Conservation (phyloP, 2,113 vertebrate species). For the Eulemur macaco region DNA sequence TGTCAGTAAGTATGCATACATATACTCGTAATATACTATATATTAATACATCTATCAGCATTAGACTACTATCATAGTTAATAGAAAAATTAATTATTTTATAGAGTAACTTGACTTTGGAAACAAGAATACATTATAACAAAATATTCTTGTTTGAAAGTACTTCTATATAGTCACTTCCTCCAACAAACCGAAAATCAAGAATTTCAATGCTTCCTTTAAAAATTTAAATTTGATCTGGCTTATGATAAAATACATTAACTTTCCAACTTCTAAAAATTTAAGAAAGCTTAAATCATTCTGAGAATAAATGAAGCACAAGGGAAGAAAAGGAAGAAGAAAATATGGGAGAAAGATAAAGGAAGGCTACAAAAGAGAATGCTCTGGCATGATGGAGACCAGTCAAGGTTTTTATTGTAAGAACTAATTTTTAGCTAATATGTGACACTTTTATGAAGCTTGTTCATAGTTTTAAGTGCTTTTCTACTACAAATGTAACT, state of each 20-base stretch:
- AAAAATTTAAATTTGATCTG: neutral
- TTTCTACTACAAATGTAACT: neutral
- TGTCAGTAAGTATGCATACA: neutral
- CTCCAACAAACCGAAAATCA: neutral
- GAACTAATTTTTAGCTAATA: neutral
- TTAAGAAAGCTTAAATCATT: neutral
- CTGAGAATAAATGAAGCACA: neutral
- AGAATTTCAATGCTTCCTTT: neutral
- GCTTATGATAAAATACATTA: neutral
- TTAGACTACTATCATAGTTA: neutral
- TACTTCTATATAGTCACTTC: neutral
- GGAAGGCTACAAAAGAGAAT: neutral
- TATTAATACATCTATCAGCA: neutral
- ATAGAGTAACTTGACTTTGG: neutral
- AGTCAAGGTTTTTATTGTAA: neutral
- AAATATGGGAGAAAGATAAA: neutral
- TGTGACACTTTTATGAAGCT: neutral
- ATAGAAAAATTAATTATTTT: neutral
- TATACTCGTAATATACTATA: neutral
- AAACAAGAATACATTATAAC: neutral
- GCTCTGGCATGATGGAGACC: fast-evolving
- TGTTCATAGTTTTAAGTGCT: neutral
- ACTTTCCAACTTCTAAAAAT: neutral
- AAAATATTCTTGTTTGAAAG: neutral
- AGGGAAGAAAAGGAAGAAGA: neutral